Evolutionary conservation across 2,888 invertebrate genomes (phyloP).

Genomic region (Drosophila nr. fundita): DNA sequence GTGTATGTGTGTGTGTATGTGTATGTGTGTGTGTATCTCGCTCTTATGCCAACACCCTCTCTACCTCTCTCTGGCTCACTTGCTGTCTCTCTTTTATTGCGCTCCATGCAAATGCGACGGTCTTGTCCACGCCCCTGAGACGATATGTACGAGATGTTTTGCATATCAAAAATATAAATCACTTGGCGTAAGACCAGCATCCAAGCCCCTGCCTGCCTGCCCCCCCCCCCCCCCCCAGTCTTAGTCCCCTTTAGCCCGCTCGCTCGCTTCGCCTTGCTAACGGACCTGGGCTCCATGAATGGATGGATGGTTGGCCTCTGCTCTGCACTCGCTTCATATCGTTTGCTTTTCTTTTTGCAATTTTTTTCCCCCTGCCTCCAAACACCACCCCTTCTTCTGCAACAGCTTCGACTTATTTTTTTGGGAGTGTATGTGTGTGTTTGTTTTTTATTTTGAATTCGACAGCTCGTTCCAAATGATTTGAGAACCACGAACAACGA

Average conservation of each 20-base stretch:
- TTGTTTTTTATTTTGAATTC: slow-evolving; percentile 53
- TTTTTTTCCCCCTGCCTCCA: slow-evolving; percentile 14
- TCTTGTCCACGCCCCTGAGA: slow-evolving; percentile 69
- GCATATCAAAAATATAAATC: slow-evolving; percentile 82
- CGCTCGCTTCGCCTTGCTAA: slow-evolving; percentile 17
- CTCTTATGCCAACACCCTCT: slow-evolving; percentile 8
- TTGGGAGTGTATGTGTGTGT: slow-evolving; percentile 9
- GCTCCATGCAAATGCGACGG: slow-evolving; percentile 64
- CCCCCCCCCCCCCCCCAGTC: not conserved
- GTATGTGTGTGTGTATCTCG: not conserved
- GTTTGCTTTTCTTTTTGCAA: slow-evolving; percentile 47
- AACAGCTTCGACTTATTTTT: slow-evolving; percentile 2
- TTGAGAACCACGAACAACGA: slow-evolving; percentile 31
- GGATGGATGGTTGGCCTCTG: slow-evolving; percentile 57
- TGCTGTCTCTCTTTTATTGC: slow-evolving; percentile 15
- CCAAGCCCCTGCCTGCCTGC: slow-evolving; percentile 24
- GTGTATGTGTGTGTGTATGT: slow-evolving; percentile 8
- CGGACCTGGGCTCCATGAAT: slow-evolving; percentile 55
- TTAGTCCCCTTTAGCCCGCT: not conserved
- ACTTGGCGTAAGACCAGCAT: slow-evolving; percentile 78
- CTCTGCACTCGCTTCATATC: slow-evolving; percentile 56
- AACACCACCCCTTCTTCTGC: not conserved
- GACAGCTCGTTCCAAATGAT: slow-evolving; percentile 75
- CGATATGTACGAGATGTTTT: slow-evolving; percentile 71
- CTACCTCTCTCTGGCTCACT: slow-evolving; percentile 1